These are phyloP conservation scores for Drosophila atripex DNA, from an alignment of 2,888 invertebrate species.

Conservation along the genomic window DNA sequence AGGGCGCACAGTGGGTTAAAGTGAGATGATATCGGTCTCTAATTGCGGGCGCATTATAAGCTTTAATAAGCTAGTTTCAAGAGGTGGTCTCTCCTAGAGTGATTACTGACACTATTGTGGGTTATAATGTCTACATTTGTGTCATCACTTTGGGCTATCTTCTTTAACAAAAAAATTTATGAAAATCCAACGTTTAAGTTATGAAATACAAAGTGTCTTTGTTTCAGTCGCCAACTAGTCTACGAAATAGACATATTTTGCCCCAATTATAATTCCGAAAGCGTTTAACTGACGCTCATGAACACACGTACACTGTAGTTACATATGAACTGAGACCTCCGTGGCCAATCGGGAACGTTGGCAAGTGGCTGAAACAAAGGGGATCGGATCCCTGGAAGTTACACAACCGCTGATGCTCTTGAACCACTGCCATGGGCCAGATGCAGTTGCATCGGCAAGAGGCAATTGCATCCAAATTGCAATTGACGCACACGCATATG, in stretches of 20 bases:
- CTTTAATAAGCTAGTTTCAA: slow-evolving; percentile 23
- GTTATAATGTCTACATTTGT: neutral
- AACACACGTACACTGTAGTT: slow-evolving; percentile 33
- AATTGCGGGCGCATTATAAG: slow-evolving; percentile 14
- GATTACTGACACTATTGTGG: neutral
- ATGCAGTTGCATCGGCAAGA: slow-evolving; percentile 24
- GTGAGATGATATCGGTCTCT: slow-evolving; percentile 11
- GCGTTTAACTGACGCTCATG: slow-evolving; percentile 9
- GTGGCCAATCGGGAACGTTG: slow-evolving; percentile 40
- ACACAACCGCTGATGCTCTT: slow-evolving; percentile 46
- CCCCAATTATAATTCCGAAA: slow-evolving; percentile 22
- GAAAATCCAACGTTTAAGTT: neutral
- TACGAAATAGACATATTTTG: too few relatives aligned
- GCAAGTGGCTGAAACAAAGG: slow-evolving; percentile 20
- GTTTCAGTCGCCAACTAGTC: neutral
- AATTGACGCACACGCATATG: slow-evolving; percentile 57
- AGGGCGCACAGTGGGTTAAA: slow-evolving; percentile 61
- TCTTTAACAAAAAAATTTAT: slow-evolving; percentile 1
- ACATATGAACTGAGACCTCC: slow-evolving; percentile 13
- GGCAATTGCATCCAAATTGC: slow-evolving; percentile 51
- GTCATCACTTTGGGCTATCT: neutral
- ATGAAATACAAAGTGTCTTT: neutral
- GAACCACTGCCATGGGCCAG: slow-evolving; percentile 59
- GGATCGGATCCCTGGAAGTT: slow-evolving; percentile 23
- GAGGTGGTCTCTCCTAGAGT: neutral